phyloP scores from a whole-genome alignment of 2,113 vertebrate species.

The Promerops cafer region DNA sequence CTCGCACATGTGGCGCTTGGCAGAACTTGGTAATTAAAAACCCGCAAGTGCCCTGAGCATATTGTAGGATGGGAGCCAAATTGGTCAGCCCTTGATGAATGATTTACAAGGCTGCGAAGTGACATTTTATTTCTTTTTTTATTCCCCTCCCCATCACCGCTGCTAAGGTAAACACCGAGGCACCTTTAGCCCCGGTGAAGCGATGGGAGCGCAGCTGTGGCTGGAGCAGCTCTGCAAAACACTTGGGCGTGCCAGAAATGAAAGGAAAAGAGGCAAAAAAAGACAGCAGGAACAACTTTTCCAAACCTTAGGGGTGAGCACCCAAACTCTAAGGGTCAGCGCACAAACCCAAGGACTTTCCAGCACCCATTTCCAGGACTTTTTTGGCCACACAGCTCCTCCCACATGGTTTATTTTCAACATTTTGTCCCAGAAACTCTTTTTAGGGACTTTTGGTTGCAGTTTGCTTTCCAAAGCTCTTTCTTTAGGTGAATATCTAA shows the following conservation, averaged over 20 bases:
- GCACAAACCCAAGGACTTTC: not conserved
- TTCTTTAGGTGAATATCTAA: not conserved
- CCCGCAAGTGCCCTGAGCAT: conserved; percentile 59
- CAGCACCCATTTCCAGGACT: not conserved
- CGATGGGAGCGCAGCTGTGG: rapidly evolving
- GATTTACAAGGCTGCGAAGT: conserved; percentile 64
- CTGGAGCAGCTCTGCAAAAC: not conserved
- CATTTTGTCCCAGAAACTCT: not conserved
- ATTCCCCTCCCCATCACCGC: not conserved
- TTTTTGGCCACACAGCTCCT: not conserved
- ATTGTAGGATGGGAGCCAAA: conserved; percentile 60
- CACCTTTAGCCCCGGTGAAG: not conserved
- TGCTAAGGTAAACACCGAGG: conserved; percentile 20
- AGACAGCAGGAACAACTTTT: not conserved
- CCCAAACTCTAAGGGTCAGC: not conserved
- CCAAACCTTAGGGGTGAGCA: not conserved
- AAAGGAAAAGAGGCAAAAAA: not conserved
- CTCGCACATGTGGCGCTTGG: conserved; percentile 62
- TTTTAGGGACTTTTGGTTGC: not conserved
- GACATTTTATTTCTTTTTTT: conserved; percentile 59
- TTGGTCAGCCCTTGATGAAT: conserved; percentile 61
- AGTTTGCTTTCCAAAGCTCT: not conserved
- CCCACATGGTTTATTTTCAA: not conserved
- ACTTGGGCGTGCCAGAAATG: not conserved
- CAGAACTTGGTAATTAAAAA: conserved; percentile 65